Base-by-base conservation (phyloP, 2,797 vertebrate genomes). In the Pogonophryne albipinna region DNA sequence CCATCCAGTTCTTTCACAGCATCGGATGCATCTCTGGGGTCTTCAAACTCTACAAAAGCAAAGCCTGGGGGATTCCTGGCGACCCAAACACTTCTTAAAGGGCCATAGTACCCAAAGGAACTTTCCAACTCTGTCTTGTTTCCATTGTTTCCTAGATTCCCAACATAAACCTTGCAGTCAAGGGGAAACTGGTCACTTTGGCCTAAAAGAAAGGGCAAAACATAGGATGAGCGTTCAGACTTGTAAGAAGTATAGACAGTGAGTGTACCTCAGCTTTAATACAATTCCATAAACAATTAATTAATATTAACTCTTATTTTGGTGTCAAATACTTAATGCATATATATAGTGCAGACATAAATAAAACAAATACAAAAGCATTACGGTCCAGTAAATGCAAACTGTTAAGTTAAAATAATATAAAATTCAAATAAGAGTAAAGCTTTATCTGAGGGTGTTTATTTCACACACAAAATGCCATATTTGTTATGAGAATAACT, bases 21-120 rank as follows among this genome's bases (percentile, higher is more conserved):
- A 94, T 99, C 98, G 41, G 97, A 95, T 71, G 98, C 98, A 94
- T 99, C 98, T 89, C 98, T 95, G 31, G 97, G 96, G 90, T 99
- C 98, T 93, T 99, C 98, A 94, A 99, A 99, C 77, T 99, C 98
- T 68, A 99, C 97, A 83, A 99, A 99, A 53, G 98, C 98, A 93
- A 99, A 99, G 75, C 98, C 98, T 4, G 98, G 98, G 51, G 98
- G 98, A 88, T 98, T 99, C 88, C 98, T 95, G 0, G 98, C 98
- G 81, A 99, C 98, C 98, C 98, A 99, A 34, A 99, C 98, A 53
- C 97, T 99, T 73, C 97, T 95, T 76, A 99, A 92, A 50, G 98
- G 98, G 72, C 98, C 98, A 23, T 99, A 99, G 86, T 98, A 99
- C 59, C 98, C 98, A 93, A 99, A 99, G 1, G 97, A 94, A 71